Evolutionary conservation across 1,140 invertebrate species (phyloP).

Genomic region (Tribolium castaneum): DNA sequence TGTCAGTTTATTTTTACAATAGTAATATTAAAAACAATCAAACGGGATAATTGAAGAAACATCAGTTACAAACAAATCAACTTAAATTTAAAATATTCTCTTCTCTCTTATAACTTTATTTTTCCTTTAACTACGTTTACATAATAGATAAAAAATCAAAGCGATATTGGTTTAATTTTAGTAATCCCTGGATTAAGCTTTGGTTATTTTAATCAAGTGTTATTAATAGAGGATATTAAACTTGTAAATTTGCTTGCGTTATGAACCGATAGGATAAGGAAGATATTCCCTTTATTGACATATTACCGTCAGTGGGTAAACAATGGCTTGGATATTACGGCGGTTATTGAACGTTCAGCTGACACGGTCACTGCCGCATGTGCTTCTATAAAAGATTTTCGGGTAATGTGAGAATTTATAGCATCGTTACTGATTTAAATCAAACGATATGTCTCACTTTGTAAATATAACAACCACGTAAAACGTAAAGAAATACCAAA

Average conservation of each 20-base stretch:
- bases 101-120: too few species aligned
- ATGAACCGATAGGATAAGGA: neutral
- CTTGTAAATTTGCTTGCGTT: neutral
- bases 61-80: too few species aligned
- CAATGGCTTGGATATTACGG: neutral
- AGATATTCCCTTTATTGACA: slow-evolving; percentile 11
- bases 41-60: too few species aligned
- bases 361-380: neutral
- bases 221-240: neutral
- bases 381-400: neutral
- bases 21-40: too few species aligned
- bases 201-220: neutral
- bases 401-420: neutral
- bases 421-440: neutral
- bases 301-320: slow-evolving; percentile 3
- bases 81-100: too few species aligned
- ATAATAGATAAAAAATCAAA: too few species aligned
- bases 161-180: too few species aligned
- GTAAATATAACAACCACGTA: too few species aligned
- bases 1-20: too few species aligned
- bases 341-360: slow-evolving; percentile 5
- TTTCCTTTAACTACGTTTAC: too few species aligned
- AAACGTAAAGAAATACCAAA: too few species aligned
- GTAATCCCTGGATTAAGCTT: neutral
- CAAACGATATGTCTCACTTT: too few species aligned